Evolutionary conservation across 1,140 invertebrate genomes (phyloP), one percentile per base, ranked within the genome.

Genomic region (Polypedilum pembai): DNA sequence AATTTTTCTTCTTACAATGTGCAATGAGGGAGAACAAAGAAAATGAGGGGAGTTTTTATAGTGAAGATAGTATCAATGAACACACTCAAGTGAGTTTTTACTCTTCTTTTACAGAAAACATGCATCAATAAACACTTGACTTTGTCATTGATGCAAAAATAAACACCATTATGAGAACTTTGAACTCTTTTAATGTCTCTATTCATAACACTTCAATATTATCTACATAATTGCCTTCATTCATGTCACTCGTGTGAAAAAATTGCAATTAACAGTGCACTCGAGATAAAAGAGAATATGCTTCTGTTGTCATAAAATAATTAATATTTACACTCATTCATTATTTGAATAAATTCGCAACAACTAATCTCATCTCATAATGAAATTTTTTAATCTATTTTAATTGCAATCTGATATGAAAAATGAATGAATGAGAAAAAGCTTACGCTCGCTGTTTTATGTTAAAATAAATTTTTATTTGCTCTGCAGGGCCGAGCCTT

Each of bases 371-470:
- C 24, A 33, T 56, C n/a, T n/a, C 45, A 15, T 56, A 56, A 56
- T 56, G 45, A n/a, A 56, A 56, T 12, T 56, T 56, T 56, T 56
- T 12, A 56, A n/a, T 4, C 45, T 15, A 4, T 56, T 12, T 56
- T 56, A 56, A 56, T 56, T 56, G 45, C 45, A n/a, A 56, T 56
- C 12, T n/a, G 45, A 56, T 45, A 56, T 45, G 41, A 45, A n/a
- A 33, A 33, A 12, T 56, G 0, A 56, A 56, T 56, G 24, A 33
- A 56, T 56, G 45, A 8, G 12, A 8, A 12, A 56, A 56, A 56
- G n/a, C n/a, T 56, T n/a, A 56, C 15, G 45, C n/a, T 56, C n/a
- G 12, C 45, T 56, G 45, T 56, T 56, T 56, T 12, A 33, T 33
- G 24, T 5, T 33, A 33, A 33, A 33, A 33, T 33, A 56, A 56